Percentiles rank a stretch among this genome's conserved stretches.
phyloP scores from a whole-genome alignment of 1,140 invertebrate species.

The Musca vetustissima region DNA sequence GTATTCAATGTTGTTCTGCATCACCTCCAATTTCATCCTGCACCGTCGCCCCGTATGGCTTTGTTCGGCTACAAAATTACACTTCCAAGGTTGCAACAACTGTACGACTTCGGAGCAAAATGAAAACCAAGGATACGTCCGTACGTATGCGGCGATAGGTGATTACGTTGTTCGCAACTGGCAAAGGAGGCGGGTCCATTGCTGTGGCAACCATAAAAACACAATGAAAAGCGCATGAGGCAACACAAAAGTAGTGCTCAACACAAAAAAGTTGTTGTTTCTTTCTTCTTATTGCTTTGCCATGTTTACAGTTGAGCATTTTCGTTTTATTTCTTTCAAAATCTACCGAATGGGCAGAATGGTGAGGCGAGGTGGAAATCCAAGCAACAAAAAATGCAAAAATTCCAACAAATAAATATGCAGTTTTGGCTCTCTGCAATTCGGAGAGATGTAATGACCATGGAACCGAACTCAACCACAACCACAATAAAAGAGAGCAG shows the following conservation, averaged over 20 bases:
- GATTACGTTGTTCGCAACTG: constrained; percentile 5
- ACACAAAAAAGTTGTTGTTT: background rate
- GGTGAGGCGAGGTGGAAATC: too few relatives aligned
- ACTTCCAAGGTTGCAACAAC: constrained; percentile 8
- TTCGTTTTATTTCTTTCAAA: constrained; percentile 1
- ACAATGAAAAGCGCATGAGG: constrained; percentile 26
- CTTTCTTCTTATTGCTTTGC: background rate
- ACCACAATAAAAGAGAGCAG: too few relatives aligned
- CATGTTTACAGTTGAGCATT: background rate
- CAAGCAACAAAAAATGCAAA: too few relatives aligned
- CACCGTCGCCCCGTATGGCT: too few relatives aligned
- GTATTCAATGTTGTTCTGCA: too few relatives aligned
- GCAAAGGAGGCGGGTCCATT: constrained; percentile 28
- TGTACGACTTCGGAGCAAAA: background rate
- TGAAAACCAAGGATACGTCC: constrained; percentile 4
- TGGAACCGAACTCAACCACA: too few relatives aligned
- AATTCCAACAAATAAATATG: too few relatives aligned
- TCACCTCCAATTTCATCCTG: too few relatives aligned
- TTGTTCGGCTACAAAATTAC: background rate
- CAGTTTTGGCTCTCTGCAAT: background rate
- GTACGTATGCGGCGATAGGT: background rate
- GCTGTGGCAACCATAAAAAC: constrained; percentile 28
- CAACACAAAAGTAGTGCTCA: background rate
- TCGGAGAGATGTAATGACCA: background rate
- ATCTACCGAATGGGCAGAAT: too few relatives aligned